Percentiles rank a stretch among this genome's conserved stretches.
phyloP scores from a whole-genome alignment of 2,797 vertebrate genomes.

The Neosalanx taihuensis region DNA sequence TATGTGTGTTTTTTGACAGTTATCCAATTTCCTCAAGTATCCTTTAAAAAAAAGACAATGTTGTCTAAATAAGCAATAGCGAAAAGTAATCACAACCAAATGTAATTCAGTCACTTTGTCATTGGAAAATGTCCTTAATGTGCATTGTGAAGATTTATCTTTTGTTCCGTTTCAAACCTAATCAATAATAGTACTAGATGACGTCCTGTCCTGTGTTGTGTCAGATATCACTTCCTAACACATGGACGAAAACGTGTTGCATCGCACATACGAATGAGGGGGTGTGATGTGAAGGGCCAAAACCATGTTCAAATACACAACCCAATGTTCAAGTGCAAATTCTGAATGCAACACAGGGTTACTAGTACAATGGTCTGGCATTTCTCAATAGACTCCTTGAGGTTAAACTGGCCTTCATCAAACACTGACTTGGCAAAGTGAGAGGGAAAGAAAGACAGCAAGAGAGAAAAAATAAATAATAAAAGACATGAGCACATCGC shows the following conservation, averaged over 20 bases:
- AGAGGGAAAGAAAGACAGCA: not conserved
- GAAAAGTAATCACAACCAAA: too few relatives aligned
- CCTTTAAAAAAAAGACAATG: too few relatives aligned
- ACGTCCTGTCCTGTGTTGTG: too few relatives aligned
- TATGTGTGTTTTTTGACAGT: too few relatives aligned
- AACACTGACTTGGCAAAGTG: not conserved
- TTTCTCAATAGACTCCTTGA: not conserved
- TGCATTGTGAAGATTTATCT: too few relatives aligned
- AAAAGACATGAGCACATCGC: not conserved
- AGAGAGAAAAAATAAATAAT: not conserved
- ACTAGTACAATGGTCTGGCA: not conserved
- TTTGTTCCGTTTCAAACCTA: not conserved
- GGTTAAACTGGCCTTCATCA: not conserved
- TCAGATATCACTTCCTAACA: not conserved
- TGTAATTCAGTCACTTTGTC: too few relatives aligned
- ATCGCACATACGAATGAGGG: not conserved
- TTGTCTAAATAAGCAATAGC: too few relatives aligned
- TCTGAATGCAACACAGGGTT: not conserved
- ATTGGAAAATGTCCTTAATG: too few relatives aligned
- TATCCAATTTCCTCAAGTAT: too few relatives aligned
- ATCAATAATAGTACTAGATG: not conserved
- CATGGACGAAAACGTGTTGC: not conserved
- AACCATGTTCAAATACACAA: constrained; percentile 2
- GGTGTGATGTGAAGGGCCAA: not conserved
- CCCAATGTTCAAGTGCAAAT: constrained; percentile 6